Percentiles rank a stretch among this genome's conserved stretches.
Evolutionary conservation across 2,888 invertebrate species (phyloP).

Genomic region (Euspilapteryx auroguttella): DNA sequence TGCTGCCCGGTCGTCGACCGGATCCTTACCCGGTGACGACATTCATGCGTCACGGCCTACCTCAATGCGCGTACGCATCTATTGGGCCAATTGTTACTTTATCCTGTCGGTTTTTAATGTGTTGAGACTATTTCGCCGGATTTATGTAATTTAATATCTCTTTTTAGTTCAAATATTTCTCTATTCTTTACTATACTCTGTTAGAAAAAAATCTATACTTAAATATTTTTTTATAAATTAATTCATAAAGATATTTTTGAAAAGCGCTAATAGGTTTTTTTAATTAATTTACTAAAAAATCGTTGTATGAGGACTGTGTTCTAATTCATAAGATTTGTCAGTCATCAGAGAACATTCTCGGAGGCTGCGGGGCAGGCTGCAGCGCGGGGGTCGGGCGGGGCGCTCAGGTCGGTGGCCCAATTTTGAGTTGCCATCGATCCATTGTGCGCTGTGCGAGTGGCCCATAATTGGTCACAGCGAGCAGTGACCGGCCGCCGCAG

Average conservation of each 20-base stretch:
- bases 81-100: conserved; percentile 16
- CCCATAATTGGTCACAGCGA: conserved; percentile 60
- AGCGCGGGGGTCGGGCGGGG: conserved; percentile 14
- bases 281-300: no score
- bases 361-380: conserved; percentile 10
- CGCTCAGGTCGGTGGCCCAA: conserved; percentile 41
- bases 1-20: conserved; percentile 40
- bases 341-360: no score
- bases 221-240: no score
- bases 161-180: no score
- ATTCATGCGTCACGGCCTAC: conserved; percentile 59
- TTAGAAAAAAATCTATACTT: no score
- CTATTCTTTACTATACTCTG: no score
- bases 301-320: no score
- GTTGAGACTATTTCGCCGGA: no score
- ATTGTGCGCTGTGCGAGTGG: conserved; percentile 60
- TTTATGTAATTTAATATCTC: no score
- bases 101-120: background rate
- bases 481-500: conserved; percentile 55
- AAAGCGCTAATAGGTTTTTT: no score
- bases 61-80: conserved; percentile 59
- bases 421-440: conserved; percentile 58
- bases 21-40: conserved; percentile 44
- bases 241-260: no score
- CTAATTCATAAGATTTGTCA: no score